Evolutionary conservation across 2,888 invertebrate genomes (phyloP), one percentile per base, ranked within the genome.

Genomic region (Charanyca ferruginea): DNA sequence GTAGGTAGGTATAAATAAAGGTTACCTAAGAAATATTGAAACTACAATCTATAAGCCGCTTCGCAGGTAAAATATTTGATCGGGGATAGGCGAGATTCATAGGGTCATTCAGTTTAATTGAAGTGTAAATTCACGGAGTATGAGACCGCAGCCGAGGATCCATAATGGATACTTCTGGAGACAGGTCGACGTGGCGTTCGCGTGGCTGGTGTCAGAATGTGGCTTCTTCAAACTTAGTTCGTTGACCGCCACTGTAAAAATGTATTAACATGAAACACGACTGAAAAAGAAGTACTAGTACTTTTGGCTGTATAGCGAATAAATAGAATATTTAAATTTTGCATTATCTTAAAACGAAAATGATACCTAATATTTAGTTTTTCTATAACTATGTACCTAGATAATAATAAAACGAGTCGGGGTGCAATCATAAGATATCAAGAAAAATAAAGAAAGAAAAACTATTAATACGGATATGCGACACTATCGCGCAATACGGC

Each of bases 191-290:
- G 92, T 90, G 18, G 85, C 87, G 60, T 92, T 92, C 1, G 89
- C 89, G 42, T 89, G 90, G 59, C 87, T 91, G 16, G 91, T 91
- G 54, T 94, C 94, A 2, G 93, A 88, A 62, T 89, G 86, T 49
- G 95, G 92, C 77, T 88, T 93, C 86, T 93, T 94, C 86, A 91
- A 66, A 83, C 91, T 94, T 49, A 94, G 87, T 87, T 95, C 95
- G 87, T 94, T 95, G 71, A 95, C 94, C 71, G 94, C 94, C 87
- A 95, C 95, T 95, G 91, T 13, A 59, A 77, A 79, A n/a, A 67
- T 18, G 51, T 25, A 55, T 11, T 7, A 35, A 47, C 4, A 44
- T 77, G 13, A 61, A 73, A 48, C 1, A 53, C 13, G n/a, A 23
- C 18, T 61, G 28, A 38, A 49, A 9, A 32, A 2, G 18, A 49